These are phyloP conservation scores for Xiphophorus hellerii DNA, from an alignment of 2,113 vertebrate genomes.

Conservation along the genomic window DNA sequence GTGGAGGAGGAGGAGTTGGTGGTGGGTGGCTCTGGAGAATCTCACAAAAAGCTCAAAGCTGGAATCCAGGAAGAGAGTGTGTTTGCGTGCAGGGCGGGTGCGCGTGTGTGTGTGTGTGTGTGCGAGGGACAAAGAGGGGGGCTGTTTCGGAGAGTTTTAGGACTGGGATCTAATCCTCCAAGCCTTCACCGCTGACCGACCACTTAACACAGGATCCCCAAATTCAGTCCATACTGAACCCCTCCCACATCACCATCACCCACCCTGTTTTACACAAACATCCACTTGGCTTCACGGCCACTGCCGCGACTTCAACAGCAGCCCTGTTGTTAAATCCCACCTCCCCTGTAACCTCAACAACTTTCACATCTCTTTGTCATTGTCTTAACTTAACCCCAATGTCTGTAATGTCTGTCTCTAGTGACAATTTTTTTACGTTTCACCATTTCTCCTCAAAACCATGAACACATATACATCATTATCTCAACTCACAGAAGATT, in stretches of 20 bases:
- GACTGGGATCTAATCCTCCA: conserved; percentile 65
- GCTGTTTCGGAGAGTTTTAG: conserved; percentile 55
- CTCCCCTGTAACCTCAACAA: conserved; percentile 18
- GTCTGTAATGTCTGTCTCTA: conserved; percentile 47
- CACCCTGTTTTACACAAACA: conserved; percentile 39
- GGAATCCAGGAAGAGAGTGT: conserved; percentile 57
- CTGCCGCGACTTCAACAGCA: conserved; percentile 18
- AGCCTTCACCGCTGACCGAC: conserved; percentile 69
- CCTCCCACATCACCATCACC: conserved; percentile 46
- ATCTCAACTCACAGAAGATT: conserved; percentile 56
- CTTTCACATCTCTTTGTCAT: conserved; percentile 2
- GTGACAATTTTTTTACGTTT: conserved; percentile 42
- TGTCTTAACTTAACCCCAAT: conserved; percentile 20
- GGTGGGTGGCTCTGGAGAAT: conserved; percentile 71
- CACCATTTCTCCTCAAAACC: conserved; percentile 34
- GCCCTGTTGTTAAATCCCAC: conserved; percentile 51
- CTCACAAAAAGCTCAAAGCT: conserved; percentile 68
- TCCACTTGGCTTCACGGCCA: conserved; percentile 29
- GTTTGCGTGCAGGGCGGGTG: too few relatives aligned
- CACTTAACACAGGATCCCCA: conserved; percentile 69
- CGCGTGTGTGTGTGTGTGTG: background rate
- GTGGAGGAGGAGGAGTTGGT: conserved; percentile 45
- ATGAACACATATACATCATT: conserved; percentile 42
- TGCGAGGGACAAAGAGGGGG: conserved; percentile 34
- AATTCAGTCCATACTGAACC: conserved; percentile 53